Base-by-base conservation (phyloP, 2,113 vertebrate genomes). In the Bucco capensis region DNA sequence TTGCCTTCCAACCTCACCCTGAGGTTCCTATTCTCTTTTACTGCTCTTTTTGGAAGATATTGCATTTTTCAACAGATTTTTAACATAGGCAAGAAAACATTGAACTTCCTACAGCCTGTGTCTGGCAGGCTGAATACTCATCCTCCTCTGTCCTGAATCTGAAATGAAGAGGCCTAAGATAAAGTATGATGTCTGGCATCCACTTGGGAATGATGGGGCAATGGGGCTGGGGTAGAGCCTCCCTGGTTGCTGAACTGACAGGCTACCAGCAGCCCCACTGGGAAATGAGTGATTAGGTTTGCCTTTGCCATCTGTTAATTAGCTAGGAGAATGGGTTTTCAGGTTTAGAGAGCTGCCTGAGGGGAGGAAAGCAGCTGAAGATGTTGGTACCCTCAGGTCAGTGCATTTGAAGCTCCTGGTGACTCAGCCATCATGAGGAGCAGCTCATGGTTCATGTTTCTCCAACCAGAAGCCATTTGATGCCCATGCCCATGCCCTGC, bases 301-400 rank as follows among this genome's bases (percentile, higher is more conserved):
- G 75, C 38, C 37, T 92, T 83, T 85, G 46, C 76, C 79, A 83
- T 66, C 83, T 70, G 86, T 62, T 94, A 90, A 89, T 88, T 86
- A 88, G 83, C 83, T 80, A 76, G 80, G 54, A n/a, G 33, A 53
- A 91, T 47, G 46, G 65, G 31, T 90, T 46, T 86, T 31, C 42
- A 83, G 56, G 30, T 62, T 49, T 7, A 2, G 31, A 77, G 67
- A 71, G 60, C 38, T 54, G 72, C 19, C 58, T 65, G 51, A 46
- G n/a, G 64, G 50, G 35, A 88, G 37, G 38, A 73, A 66, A 76
- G 8, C 31, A 61, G 80, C 31, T 0, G 4, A 60, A 87, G 57
- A 46, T 2, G 0, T 14, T 31, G 40, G 79, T 57, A 61, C 33
- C 19, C 64, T 74, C 3, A 3, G 60, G 77, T 88, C 64, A 58